A percentile compares a stretch with the other conserved stretches of the same genome.
Evolutionary conservation across 2,113 vertebrate genomes (phyloP).

Genomic region (Triplophysa dalaica): DNA sequence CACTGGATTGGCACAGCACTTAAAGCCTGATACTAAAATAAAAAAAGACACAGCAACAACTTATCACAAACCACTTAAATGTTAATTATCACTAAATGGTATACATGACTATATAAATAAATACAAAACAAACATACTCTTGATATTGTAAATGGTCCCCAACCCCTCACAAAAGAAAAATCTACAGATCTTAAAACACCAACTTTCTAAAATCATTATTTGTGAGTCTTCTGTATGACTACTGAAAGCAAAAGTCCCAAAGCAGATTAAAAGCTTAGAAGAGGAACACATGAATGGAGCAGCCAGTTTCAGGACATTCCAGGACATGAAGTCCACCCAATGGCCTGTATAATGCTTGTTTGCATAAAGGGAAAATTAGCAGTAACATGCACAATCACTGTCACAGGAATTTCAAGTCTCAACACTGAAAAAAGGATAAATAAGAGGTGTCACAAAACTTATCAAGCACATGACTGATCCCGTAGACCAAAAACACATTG

Average conservation of each 20-base stretch:
- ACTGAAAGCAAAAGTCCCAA: not conserved
- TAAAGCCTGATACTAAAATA: not conserved
- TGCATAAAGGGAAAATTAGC: not conserved
- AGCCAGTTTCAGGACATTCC: constrained; percentile 4
- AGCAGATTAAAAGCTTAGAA: not conserved
- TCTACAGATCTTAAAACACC: not conserved
- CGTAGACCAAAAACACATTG: not conserved
- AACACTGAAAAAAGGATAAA: not conserved
- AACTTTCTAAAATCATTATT: not conserved
- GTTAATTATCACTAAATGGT: not conserved
- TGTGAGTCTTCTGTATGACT: not conserved
- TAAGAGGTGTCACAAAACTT: not conserved
- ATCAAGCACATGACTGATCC: not conserved
- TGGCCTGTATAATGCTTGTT: not conserved
- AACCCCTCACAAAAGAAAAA: not conserved
- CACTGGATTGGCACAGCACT: constrained; percentile 17
- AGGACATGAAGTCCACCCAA: not conserved
- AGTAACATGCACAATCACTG: not conserved
- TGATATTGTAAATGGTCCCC: constrained; percentile 20
- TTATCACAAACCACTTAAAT: not conserved
- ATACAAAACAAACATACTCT: constrained; percentile 16
- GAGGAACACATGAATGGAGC: not conserved
- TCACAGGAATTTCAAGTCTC: not conserved
- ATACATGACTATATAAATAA: constrained; percentile 11
- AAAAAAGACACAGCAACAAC: not conserved